phyloP scores from a whole-genome alignment of 2,888 invertebrate genomes.

The Amphipoea oculea region DNA sequence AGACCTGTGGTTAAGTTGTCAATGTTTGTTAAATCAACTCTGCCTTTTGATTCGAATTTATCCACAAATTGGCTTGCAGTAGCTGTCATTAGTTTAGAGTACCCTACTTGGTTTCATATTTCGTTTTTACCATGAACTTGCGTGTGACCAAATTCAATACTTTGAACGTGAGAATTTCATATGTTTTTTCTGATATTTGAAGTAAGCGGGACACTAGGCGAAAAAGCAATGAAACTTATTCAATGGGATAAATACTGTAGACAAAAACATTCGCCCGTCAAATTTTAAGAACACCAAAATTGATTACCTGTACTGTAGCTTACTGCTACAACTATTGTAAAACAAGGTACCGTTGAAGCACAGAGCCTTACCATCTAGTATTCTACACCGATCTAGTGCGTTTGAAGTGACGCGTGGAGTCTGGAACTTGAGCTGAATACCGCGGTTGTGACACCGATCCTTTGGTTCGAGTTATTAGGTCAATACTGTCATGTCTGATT shows the following conservation, averaged over 20 bases:
- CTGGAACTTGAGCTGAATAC: conserved; percentile 43
- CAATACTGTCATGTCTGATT: conserved; percentile 35
- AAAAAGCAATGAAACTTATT: neutral
- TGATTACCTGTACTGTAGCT: conserved; percentile 15
- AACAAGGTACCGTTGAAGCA: conserved; percentile 39
- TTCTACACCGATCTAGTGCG: conserved; percentile 3
- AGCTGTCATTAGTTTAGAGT: neutral
- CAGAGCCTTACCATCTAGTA: conserved; percentile 40
- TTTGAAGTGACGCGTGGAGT: conserved; percentile 48
- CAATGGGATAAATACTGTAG: neutral
- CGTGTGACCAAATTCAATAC: neutral
- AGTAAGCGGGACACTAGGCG: neutral
- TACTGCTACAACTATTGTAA: conserved; percentile 24
- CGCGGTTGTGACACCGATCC: conserved; percentile 52
- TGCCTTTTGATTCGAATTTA: neutral
- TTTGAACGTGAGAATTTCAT: neutral
- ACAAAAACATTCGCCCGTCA: conserved; percentile 26
- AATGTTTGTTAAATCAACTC: neutral
- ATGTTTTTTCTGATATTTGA: neutral
- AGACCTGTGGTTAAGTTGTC: conserved; percentile 4
- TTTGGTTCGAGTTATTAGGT: conserved; percentile 50
- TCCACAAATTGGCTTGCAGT: neutral
- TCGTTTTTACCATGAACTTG: neutral
- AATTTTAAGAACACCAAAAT: conserved; percentile 14
- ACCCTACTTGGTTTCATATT: neutral